Evolutionary conservation across 2,797 vertebrate genomes (phyloP), one percentile per base, ranked within the genome.

Genomic region (Platyrinchus mystaceus): DNA sequence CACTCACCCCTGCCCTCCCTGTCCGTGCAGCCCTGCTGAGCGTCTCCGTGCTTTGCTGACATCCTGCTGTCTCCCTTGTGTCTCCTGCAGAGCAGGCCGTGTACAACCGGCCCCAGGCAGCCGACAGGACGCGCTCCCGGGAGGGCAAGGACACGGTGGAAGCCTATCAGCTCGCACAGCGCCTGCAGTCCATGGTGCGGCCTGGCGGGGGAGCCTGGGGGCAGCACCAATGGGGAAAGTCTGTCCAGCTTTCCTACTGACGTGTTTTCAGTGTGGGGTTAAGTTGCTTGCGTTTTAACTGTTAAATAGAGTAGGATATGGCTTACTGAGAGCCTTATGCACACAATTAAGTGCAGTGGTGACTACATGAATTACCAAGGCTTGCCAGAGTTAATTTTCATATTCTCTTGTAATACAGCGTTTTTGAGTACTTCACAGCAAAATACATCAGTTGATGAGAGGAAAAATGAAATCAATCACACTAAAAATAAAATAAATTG

Each of bases 171-270:
- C 98, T 99, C 2, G 99, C 99, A 16, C 99, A 99, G 95, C 98
- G 99, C 66, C 97, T 99, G 63, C 99, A 99, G 95, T 99, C 99
- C 80, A 98, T 99, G 99, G 99, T 99, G 95, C 64, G 96, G 73
- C 52, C 22, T 18, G 20, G 20, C 8, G 30, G 34, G 36, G 53
- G 44, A 9, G 34, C 21, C 9, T 43, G 5, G 27, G 58, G 21
- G 28, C 58, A 30, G 59, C 55, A 16, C 10, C 7, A 2, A 3
- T 3, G 15, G 55, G 78, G 4, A 15, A 20, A 50, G 2, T 6
- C 13, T 43, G 32, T 36, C 36, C 37, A 27, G 1, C 34, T 41
- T 22, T 43, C 7, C 0, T 5, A 53, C 7, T 13, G 9, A 55
- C 68, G 22, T 24, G 47, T 56, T 16, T 66, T 41, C 46, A 47